These are phyloP conservation scores for Sterna hirundo DNA, from an alignment of 2,113 vertebrate genomes.

Conservation along the genomic window DNA sequence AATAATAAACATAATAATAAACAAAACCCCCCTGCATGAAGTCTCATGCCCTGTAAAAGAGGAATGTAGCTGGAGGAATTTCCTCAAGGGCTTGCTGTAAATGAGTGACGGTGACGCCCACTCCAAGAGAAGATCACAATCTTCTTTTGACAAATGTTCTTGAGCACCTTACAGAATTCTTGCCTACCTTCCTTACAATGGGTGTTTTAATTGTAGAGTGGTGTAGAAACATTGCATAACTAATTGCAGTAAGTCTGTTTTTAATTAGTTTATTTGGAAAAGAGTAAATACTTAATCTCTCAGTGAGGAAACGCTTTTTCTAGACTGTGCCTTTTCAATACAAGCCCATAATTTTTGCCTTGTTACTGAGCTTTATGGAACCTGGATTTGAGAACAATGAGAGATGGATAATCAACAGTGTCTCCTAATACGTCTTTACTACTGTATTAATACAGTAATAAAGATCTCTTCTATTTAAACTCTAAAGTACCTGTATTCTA, in stretches of 20 bases:
- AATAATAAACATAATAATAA: not conserved
- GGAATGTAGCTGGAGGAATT: conserved; percentile 28
- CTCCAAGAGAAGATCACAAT: conserved; percentile 25
- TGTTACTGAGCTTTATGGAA: not conserved
- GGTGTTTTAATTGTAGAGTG: conserved; percentile 28
- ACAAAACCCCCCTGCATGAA: not conserved
- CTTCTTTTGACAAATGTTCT: conserved; percentile 14
- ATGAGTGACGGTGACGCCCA: not conserved
- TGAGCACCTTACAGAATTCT: conserved; percentile 25
- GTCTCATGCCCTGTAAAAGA: not conserved
- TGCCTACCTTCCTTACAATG: conserved; percentile 26
- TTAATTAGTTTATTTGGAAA: conserved; percentile 63
- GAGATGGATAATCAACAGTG: not conserved
- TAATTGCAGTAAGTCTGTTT: conserved; percentile 42
- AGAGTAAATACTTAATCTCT: conserved; percentile 23
- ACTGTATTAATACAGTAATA: not conserved
- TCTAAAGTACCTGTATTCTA: not conserved
- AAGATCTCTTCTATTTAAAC: not conserved
- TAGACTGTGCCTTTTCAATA: not conserved
- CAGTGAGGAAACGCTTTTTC: not conserved
- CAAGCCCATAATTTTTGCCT: not conserved
- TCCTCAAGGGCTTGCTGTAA: conserved; percentile 41
- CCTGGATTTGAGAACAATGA: not conserved
- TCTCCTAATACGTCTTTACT: not conserved
- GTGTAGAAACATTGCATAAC: conserved; percentile 34